A percentile compares a stretch with the other conserved stretches of the same genome.
These are phyloP conservation scores for Chelon auratus DNA, from an alignment of 2,797 vertebrate genomes.

Conservation along the genomic window DNA sequence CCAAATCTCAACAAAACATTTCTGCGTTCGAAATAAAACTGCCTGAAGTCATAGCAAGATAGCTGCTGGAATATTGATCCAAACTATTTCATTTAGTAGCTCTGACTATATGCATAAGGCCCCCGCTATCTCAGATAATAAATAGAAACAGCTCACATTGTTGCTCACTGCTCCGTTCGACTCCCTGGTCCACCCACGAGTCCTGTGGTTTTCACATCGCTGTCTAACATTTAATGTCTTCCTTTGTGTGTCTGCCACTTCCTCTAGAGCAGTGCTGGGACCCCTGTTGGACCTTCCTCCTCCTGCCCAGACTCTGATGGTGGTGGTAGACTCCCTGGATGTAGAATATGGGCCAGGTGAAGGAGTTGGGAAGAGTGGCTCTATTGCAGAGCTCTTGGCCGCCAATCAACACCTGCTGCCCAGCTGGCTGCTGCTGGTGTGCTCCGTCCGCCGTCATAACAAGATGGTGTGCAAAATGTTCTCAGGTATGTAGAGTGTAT, in stretches of 20 bases:
- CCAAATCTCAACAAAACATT: not conserved
- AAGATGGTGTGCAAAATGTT: slow-evolving; percentile 86
- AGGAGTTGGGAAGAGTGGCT: slow-evolving; percentile 58
- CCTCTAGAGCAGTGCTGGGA: slow-evolving; percentile 80
- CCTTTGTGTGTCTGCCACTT: slow-evolving; percentile 23
- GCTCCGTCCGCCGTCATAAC: slow-evolving; percentile 86
- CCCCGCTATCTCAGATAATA: not conserved
- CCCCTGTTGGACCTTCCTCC: slow-evolving; percentile 82
- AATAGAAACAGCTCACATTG: not conserved
- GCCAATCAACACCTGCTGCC: slow-evolving; percentile 85
- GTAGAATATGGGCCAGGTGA: slow-evolving; percentile 51
- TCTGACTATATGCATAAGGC: slow-evolving; percentile 4
- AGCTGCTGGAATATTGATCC: slow-evolving; percentile 8
- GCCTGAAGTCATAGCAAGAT: not conserved
- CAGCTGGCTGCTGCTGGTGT: slow-evolving; percentile 87
- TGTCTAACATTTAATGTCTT: slow-evolving; percentile 15
- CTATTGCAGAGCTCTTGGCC: slow-evolving; percentile 84
- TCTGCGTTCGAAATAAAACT: not conserved
- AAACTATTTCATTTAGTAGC: slow-evolving; percentile 3
- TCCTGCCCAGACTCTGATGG: slow-evolving; percentile 81
- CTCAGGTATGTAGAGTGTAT: slow-evolving; percentile 72
- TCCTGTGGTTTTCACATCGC: slow-evolving; percentile 8
- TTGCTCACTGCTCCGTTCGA: not conserved
- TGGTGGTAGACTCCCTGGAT: slow-evolving; percentile 86
- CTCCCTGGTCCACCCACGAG: not conserved